Conservation (phyloP, 1,140 invertebrate species). For the Brachionus angularis region DNA sequence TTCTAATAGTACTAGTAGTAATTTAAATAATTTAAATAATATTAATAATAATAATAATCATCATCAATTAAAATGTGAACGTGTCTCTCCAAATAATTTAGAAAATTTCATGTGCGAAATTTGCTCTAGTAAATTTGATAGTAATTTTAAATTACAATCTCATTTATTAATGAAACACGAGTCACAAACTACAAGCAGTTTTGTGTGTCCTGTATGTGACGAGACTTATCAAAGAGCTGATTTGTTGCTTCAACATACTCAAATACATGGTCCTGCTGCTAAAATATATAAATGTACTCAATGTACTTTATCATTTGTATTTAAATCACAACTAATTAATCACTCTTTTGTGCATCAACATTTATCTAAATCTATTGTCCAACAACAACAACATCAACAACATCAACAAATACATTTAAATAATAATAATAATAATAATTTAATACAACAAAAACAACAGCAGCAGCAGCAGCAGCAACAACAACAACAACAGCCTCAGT, state of each 20-base stretch:
- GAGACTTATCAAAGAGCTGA: constrained; percentile 26
- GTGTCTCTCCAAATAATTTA: too few relatives aligned
- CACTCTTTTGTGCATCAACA: constrained; percentile 31
- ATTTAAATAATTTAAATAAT: too few relatives aligned
- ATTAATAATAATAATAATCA: too few relatives aligned
- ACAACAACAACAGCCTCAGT: neutral
- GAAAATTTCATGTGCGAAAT: constrained; percentile 13
- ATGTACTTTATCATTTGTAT: neutral
- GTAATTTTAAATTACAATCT: constrained; percentile 9
- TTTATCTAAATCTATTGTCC: neutral
- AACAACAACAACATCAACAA: neutral
- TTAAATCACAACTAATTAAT: constrained; percentile 26
- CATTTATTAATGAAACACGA: constrained; percentile 29
- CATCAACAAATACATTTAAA: too few relatives aligned
- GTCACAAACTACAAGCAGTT: neutral
- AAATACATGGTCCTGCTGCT: constrained; percentile 14
- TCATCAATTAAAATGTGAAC: too few relatives aligned
- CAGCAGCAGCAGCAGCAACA: neutral
- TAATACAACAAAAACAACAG: neutral
- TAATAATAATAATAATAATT: too few relatives aligned
- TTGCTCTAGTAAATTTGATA: constrained; percentile 36
- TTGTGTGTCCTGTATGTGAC: constrained; percentile 35
- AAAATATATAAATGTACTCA: constrained; percentile 37
- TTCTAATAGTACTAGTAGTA: too few relatives aligned
- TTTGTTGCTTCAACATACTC: constrained; percentile 26